Evolutionary conservation across 2,797 vertebrate genomes (phyloP), one percentile per base, ranked within the genome.

Genomic region (Tragopan temminckii): DNA sequence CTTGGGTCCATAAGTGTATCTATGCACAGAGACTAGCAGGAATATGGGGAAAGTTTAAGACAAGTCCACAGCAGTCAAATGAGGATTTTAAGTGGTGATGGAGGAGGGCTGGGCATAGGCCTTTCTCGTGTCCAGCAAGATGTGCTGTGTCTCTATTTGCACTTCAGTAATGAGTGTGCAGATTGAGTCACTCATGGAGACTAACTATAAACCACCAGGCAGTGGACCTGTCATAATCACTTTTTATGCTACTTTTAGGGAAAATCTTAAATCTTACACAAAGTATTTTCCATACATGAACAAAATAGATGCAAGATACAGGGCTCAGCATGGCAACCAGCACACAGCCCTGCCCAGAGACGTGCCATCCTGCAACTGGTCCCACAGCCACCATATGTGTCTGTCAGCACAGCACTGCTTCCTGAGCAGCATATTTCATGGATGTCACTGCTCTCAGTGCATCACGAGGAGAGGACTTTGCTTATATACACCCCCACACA

Each of bases 341-440:
- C 45, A 74, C 20, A 18, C 63, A 77, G 76, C 61, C 45, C 58
- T 74, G 69, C 23, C 50, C 21, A 18, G 72, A 55, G 88, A 48
- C 36, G 27, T 55, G 95, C 66, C 74, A 90, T 29, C 88, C 84
- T 94, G 83, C 89, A 68, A 20, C 70, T 95, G 74, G 70, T 94
- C 94, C 92, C 70, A 21, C 18, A 6, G 78, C 80, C 1, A 23
- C 61, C 76, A 69, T 1, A 2, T 33, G 77, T 59, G 76, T 77
- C 71, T 83, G 91, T 95, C 80, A 90, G 88, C 29, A 16, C 35
- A 42, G 72, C 11, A 35, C 63, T 90, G 55, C 69, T 89, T 82
- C 90, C 80, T 85, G 76, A 90, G 79, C n/a, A 57, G 67, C 1
- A 4, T 77, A 82, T 46, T 78, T 90, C 89, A 80, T 82, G 91